Evolutionary conservation across 2,113 vertebrate genomes (phyloP).

Genomic region (Spilogale gracilis): DNA sequence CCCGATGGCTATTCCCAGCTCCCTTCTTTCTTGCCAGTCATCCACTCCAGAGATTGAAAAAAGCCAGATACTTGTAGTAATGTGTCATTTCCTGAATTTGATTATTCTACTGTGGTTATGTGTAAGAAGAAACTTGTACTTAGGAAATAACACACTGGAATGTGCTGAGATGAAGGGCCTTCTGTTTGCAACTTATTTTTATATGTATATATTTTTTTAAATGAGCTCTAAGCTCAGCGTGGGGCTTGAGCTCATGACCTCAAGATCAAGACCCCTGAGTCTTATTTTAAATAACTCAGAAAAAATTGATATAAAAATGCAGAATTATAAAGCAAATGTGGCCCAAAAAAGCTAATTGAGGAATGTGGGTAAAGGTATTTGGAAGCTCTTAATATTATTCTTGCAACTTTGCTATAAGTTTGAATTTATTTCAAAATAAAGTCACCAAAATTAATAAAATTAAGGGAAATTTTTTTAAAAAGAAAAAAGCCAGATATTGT

Average conservation of each 20-base stretch:
- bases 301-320: background rate
- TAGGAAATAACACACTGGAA: background rate
- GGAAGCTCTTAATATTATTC: background rate
- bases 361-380: background rate
- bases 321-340: background rate
- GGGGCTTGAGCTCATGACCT: background rate
- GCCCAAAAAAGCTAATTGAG: background rate
- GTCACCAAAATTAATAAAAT: background rate
- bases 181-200: slow-evolving; percentile 11
- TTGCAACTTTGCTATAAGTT: background rate
- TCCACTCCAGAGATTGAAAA: background rate
- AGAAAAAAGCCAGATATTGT: background rate
- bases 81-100: background rate
- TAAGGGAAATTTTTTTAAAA: background rate
- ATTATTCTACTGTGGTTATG: background rate
- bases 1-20: background rate
- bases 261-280: background rate
- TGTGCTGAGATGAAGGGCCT: background rate
- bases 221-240: background rate
- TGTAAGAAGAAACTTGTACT: background rate
- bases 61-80: background rate
- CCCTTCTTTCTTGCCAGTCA: background rate
- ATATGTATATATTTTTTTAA: background rate
- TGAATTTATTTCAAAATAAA: slow-evolving; percentile 43
- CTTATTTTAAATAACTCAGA: background rate